Conservation (phyloP, 2,888 invertebrate genomes). For the Andricus curvator region DNA sequence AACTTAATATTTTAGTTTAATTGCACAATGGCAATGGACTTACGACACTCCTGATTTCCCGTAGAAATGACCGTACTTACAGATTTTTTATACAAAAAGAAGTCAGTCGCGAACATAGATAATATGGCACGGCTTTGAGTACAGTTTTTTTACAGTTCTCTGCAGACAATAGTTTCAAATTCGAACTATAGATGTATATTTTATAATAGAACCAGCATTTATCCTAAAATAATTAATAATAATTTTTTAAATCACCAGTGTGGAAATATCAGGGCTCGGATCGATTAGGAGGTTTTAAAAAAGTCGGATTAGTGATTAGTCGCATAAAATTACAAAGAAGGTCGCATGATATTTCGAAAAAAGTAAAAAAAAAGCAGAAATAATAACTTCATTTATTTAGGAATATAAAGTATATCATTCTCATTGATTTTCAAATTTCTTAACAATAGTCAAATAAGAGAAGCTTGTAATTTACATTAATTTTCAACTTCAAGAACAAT, state of each 20-base stretch:
- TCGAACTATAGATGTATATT: conserved; percentile 38
- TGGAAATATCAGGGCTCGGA: no score
- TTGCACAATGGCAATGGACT: conserved; percentile 38
- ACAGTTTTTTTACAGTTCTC: conserved; percentile 25
- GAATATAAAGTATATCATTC: no score
- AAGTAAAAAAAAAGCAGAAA: no score
- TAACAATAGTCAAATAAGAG: no score
- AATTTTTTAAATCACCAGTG: not conserved
- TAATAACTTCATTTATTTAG: no score
- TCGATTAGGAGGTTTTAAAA: no score
- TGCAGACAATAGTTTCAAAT: not conserved
- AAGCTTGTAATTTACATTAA: no score
- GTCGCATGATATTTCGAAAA: no score
- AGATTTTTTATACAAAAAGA: conserved; percentile 32
- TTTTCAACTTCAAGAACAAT: no score
- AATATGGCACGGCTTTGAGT: conserved; percentile 41
- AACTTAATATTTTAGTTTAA: conserved; percentile 38
- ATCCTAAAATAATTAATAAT: not conserved
- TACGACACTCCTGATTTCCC: conserved; percentile 30
- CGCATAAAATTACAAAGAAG: no score
- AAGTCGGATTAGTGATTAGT: no score
- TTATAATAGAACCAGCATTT: not conserved
- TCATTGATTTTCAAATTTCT: no score
- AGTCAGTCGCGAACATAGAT: conserved; percentile 36
- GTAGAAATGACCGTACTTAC: not conserved